These are phyloP conservation scores for Aphodius granarius DNA, from an alignment of 2,888 invertebrate species.

Conservation along the genomic window DNA sequence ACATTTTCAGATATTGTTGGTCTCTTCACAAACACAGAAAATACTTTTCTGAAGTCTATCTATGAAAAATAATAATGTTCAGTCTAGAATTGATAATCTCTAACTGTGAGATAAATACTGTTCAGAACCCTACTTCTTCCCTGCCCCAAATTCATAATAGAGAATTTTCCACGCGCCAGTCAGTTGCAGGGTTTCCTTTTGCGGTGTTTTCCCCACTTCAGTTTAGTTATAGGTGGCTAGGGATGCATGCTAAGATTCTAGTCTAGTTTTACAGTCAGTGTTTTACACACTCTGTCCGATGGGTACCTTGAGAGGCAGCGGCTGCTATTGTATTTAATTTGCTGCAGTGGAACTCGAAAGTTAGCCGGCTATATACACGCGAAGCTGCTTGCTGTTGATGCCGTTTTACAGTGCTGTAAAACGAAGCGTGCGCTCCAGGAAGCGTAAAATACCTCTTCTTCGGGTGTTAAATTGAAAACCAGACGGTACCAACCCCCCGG, in stretches of 20 bases:
- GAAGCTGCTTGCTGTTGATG: conserved; percentile 4
- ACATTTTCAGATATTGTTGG: neutral
- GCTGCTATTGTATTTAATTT: conserved; percentile 40
- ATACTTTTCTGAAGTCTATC: neutral
- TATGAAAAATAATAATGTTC: neutral
- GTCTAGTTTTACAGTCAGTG: conserved; percentile 36
- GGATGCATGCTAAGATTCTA: conserved; percentile 24
- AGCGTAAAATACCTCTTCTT: conserved; percentile 6
- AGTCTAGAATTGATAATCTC: too few species aligned
- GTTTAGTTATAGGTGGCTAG: conserved; percentile 31
- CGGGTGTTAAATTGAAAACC: conserved; percentile 10
- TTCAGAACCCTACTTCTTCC: too few species aligned
- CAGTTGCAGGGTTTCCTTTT: neutral
- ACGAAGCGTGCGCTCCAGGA: conserved; percentile 1
- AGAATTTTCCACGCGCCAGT: conserved; percentile 2
- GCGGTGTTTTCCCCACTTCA: neutral
- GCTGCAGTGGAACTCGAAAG: conserved; percentile 37
- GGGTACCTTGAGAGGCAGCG: conserved; percentile 35
- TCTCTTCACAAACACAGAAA: neutral
- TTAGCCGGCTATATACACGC: conserved; percentile 20
- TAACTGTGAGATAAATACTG: too few species aligned
- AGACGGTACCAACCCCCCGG: neutral
- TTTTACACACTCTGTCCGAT: conserved; percentile 39
- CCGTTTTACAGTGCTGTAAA: conserved; percentile 16
- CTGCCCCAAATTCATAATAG: conserved; percentile 1